phyloP scores from a whole-genome alignment of 1,140 invertebrate genomes.

The Drosophila tani region DNA sequence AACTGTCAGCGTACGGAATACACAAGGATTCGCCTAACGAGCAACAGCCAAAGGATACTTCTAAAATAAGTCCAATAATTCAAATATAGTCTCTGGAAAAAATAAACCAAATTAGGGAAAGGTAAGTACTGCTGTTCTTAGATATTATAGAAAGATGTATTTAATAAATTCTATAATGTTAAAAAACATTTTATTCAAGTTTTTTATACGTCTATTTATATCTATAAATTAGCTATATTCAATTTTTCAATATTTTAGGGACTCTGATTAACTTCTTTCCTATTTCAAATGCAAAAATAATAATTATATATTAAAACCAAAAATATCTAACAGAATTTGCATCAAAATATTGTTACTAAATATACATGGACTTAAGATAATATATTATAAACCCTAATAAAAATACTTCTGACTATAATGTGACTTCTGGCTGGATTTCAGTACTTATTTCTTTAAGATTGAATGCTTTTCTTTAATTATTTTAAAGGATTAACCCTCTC shows the following conservation, averaged over 20 bases:
- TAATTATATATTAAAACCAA: too few relatives aligned
- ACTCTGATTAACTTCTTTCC: neutral
- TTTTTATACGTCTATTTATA: too few relatives aligned
- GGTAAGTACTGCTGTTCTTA: neutral
- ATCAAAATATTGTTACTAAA: neutral
- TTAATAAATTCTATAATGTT: neutral
- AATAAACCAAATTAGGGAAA: neutral
- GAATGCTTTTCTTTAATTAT: neutral
- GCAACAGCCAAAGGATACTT: constrained; percentile 11
- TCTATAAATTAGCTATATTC: neutral
- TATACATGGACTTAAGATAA: too few relatives aligned
- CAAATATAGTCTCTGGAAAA: neutral
- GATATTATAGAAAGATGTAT: neutral
- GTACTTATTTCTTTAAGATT: neutral
- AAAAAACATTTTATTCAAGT: too few relatives aligned
- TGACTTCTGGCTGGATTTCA: too few relatives aligned
- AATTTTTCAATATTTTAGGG: neutral
- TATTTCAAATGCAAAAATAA: too few relatives aligned
- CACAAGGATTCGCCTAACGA: constrained; percentile 21
- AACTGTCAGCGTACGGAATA: constrained; percentile 25
- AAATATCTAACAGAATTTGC: too few relatives aligned
- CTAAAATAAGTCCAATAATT: constrained; percentile 14
- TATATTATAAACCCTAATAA: neutral
- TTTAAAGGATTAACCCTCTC: neutral
- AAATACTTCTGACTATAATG: too few relatives aligned